Conservation (phyloP, 2,888 invertebrate genomes). For the Campoplex nolae region DNA sequence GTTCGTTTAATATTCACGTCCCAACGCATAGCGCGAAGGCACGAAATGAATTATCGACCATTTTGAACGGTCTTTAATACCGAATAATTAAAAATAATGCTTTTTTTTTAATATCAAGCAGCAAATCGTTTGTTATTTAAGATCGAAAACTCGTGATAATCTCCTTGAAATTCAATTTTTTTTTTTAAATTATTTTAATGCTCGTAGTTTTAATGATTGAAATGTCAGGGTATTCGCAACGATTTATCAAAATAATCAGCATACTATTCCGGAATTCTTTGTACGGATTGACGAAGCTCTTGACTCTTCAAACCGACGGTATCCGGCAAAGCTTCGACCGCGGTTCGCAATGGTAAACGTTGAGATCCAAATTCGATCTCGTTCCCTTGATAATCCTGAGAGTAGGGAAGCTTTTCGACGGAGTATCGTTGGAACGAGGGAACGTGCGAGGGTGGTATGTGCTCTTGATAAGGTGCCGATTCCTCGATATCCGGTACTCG, state of each 20-base stretch:
- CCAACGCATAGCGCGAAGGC: not conserved
- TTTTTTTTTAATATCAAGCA: not conserved
- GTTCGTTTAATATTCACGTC: not conserved
- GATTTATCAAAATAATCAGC: constrained; percentile 7
- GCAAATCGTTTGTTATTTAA: no score
- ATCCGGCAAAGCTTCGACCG: constrained; percentile 88
- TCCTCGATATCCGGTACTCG: constrained; percentile 76
- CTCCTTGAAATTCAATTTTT: not conserved
- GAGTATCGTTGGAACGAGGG: constrained; percentile 84
- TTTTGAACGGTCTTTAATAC: not conserved
- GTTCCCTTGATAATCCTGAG: constrained; percentile 42
- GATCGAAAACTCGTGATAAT: not conserved
- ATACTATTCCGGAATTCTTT: constrained; percentile 63
- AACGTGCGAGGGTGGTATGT: constrained; percentile 69
- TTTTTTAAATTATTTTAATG: not conserved
- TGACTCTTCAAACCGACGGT: constrained; percentile 57
- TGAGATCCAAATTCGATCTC: constrained; percentile 82
- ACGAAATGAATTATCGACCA: not conserved
- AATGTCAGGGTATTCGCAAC: not conserved
- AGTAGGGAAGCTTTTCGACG: constrained; percentile 84
- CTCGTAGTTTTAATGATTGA: not conserved
- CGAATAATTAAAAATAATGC: not conserved
- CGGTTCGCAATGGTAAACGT: constrained; percentile 89
- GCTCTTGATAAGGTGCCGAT: constrained; percentile 70
- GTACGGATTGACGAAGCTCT: constrained; percentile 67